phyloP scores from a whole-genome alignment of 2,888 invertebrate species.

The Cabera pusaria region DNA sequence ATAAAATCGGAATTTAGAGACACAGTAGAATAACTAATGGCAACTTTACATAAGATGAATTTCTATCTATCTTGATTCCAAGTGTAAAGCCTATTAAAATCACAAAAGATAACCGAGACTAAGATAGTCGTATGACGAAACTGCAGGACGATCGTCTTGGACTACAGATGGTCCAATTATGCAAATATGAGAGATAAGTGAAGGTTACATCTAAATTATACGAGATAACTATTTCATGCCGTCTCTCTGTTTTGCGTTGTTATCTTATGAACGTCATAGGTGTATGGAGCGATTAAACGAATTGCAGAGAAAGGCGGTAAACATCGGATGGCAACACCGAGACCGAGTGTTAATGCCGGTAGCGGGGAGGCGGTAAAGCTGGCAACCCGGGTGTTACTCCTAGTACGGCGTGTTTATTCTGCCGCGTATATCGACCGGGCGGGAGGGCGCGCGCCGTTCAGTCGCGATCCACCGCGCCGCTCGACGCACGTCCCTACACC shows the following conservation, averaged over 20 bases:
- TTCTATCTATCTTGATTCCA: constrained; percentile 13
- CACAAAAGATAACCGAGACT: constrained; percentile 53
- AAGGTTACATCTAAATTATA: constrained; percentile 63
- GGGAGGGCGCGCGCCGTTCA: constrained; percentile 61
- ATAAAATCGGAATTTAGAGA: too few relatives aligned
- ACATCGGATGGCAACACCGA: constrained; percentile 55
- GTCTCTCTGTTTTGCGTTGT: constrained; percentile 27
- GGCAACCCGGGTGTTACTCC: constrained; percentile 60
- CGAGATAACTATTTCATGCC: constrained; percentile 31
- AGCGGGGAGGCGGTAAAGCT: constrained; percentile 33
- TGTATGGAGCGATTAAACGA: constrained; percentile 1
- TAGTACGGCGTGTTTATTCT: constrained; percentile 80
- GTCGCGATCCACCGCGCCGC: constrained; percentile 55
- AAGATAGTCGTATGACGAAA: constrained; percentile 71
- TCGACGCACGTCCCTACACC: constrained; percentile 52
- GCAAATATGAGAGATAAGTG: constrained; percentile 72
- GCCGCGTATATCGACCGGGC: constrained; percentile 79
- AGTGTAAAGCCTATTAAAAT: constrained; percentile 31
- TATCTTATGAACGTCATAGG: too few relatives aligned
- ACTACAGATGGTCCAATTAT: constrained; percentile 74
- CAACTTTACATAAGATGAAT: too few relatives aligned
- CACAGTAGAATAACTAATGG: too few relatives aligned
- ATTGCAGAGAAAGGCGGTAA: constrained; percentile 42
- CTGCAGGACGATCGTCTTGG: constrained; percentile 62
- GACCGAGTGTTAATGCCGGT: constrained; percentile 16